Evolutionary conservation across 2,888 invertebrate genomes (phyloP), one percentile per base, ranked within the genome.

Genomic region (Acanthosepion esculentum): DNA sequence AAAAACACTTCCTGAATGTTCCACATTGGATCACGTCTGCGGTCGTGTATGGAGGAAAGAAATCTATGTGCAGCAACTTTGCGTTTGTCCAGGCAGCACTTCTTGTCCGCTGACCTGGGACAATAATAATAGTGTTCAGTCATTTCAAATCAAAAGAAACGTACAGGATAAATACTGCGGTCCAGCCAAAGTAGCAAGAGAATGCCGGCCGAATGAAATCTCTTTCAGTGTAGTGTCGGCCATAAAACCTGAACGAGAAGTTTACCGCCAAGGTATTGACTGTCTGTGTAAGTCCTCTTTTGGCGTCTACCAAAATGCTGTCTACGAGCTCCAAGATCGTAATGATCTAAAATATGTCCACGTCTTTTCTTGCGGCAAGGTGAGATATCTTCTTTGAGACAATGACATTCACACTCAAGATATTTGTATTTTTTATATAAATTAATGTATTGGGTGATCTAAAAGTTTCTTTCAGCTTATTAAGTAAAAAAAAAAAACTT

Each of bases 131-230:
- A 93, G 50, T n/a, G 93, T 8, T 18, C 93, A 33, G 7, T 93
- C 93, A 0, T 93, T 93, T n/a, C 93, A 93, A 93, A 53, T 93
- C 50, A 93, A 53, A 48, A 48, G 53, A 53, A 53, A 55, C 18
- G 59, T 94, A 53, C 94, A 94, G n/a, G 94, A 94, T 48, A 94
- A 55, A 94, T 94, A 94, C 20, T 94, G 94, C 23, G 94, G 48
- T 23, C 64, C 94, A 10, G 59, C 94, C 23, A 64, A 94, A 94
- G 94, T 94, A 20, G 64, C 64, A 6, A 55, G 48, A 23, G 64
- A 41, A 12, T 94, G 94, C 48, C 29, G 48, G 2, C 41, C 55
- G 12, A 94, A 94, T 55, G 94, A 94, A 33, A 64, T 94, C 10
- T 55, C 94, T 18, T 94, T 94, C 94, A 94, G 94, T 41, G 94